Conservation (phyloP, 2,888 invertebrate species). For the Crioceris asparagi region DNA sequence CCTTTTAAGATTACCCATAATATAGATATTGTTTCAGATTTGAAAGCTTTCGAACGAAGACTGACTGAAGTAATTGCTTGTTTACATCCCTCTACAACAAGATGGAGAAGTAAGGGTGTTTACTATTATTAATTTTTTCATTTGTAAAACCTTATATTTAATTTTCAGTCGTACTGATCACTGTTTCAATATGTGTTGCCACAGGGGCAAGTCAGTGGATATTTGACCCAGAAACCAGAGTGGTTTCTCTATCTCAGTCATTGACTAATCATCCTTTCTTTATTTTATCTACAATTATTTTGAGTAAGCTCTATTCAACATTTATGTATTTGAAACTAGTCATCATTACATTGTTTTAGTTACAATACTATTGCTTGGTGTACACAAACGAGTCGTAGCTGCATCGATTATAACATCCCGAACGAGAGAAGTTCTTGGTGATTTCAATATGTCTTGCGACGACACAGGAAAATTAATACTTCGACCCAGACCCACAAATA, state of each 20-base stretch:
- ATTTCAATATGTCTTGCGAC: conserved; percentile 98
- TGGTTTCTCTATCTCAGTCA: conserved; percentile 83
- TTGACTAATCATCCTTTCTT: conserved; percentile 91
- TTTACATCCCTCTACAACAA: conserved; percentile 83
- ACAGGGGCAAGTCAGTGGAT: conserved; percentile 96
- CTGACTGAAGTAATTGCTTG: conserved; percentile 95
- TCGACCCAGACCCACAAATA: conserved; percentile 65
- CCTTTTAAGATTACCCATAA: too few relatives aligned
- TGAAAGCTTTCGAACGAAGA: conserved; percentile 95
- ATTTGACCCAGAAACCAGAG: conserved; percentile 85
- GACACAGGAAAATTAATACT: conserved; percentile 92
- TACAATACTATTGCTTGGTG: conserved; percentile 79
- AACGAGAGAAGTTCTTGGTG: conserved; percentile 78
- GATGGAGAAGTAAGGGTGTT: conserved; percentile 84
- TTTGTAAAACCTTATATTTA: not conserved
- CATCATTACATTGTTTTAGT: conserved; percentile 42
- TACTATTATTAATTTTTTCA: not conserved
- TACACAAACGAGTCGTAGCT: conserved; percentile 92
- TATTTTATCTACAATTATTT: conserved; percentile 71
- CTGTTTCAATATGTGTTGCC: conserved; percentile 82
- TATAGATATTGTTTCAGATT: conserved; percentile 54
- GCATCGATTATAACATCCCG: conserved; percentile 91
- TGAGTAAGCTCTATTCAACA: too few relatives aligned
- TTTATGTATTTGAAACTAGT: not conserved
- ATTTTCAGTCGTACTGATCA: conserved; percentile 65